phyloP scores from a whole-genome alignment of 2,797 vertebrate species.

The Hyperoplus lanceolatus region DNA sequence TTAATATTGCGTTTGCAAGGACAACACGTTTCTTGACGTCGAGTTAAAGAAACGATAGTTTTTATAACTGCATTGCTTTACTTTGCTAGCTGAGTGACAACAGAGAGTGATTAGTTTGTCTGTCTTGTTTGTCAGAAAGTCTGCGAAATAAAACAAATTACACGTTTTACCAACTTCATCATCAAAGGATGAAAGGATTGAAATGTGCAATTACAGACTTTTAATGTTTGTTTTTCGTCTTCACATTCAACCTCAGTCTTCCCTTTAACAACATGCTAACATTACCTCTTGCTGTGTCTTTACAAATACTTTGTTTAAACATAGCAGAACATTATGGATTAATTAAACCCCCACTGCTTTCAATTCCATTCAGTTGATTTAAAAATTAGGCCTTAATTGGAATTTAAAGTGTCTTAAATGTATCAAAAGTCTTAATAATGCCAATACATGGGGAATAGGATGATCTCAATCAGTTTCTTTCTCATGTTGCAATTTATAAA shows the following conservation, averaged over 20 bases:
- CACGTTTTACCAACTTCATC: rapidly evolving
- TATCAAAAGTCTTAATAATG: no score
- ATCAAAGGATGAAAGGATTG: no score
- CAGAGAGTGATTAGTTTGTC: background rate
- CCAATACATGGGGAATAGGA: no score
- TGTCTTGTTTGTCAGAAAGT: background rate
- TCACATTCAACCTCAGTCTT: background rate
- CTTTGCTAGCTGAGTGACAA: conserved; percentile 25
- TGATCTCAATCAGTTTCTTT: no score
- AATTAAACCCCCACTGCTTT: background rate
- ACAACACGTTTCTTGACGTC: no score
- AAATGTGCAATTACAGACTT: background rate
- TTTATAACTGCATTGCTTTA: background rate
- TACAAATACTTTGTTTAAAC: background rate
- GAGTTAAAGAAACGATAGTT: background rate
- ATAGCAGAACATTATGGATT: background rate
- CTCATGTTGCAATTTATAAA: no score
- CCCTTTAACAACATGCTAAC: background rate
- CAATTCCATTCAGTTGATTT: no score
- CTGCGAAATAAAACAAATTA: no score
- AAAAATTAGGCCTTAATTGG: no score
- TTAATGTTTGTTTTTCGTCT: no score
- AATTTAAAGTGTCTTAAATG: no score
- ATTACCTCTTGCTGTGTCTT: conserved; percentile 9
- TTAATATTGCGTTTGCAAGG: background rate